These are phyloP conservation scores for Crepidodera aurea DNA, from an alignment of 2,888 invertebrate genomes.

Conservation along the genomic window DNA sequence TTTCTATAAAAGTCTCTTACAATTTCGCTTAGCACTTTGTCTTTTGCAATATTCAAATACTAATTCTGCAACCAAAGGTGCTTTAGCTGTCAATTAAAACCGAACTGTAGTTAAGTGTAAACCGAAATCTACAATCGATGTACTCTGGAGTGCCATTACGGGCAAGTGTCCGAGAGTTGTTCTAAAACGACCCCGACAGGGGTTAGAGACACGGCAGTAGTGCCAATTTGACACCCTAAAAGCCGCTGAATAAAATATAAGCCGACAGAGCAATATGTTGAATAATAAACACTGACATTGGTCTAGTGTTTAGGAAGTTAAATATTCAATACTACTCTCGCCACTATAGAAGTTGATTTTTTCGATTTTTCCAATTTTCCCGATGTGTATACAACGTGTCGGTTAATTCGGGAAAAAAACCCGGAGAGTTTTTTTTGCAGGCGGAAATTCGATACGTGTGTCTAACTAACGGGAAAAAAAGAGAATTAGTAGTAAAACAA, in stretches of 20 bases:
- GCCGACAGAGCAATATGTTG: conserved; percentile 61
- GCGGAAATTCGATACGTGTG: not conserved
- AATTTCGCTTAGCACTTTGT: conserved; percentile 4
- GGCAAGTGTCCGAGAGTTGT: conserved; percentile 33
- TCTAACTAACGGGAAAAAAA: not conserved
- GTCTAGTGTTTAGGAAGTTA: conserved; percentile 62
- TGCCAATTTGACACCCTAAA: conserved; percentile 62
- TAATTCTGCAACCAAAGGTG: not conserved
- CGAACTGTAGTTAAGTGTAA: conserved; percentile 22
- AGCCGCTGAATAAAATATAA: conserved; percentile 60
- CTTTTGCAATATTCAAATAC: conserved; percentile 9
- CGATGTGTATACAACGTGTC: conserved; percentile 38
- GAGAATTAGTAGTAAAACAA: not conserved
- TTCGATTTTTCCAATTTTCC: conserved; percentile 9
- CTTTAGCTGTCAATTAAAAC: conserved; percentile 22
- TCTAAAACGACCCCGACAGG: conserved; percentile 37
- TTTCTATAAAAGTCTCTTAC: not conserved
- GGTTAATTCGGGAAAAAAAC: conserved; percentile 35
- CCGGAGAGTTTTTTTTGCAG: not conserved
- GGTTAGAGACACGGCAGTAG: conserved; percentile 36
- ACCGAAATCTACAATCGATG: conserved; percentile 22
- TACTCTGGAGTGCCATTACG: conserved; percentile 35
- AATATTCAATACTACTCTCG: conserved; percentile 59
- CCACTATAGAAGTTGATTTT: conserved; percentile 42
- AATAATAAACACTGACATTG: conserved; percentile 62